Conservation (phyloP, 2,797 vertebrate species). For the Mareca strepera region DNA sequence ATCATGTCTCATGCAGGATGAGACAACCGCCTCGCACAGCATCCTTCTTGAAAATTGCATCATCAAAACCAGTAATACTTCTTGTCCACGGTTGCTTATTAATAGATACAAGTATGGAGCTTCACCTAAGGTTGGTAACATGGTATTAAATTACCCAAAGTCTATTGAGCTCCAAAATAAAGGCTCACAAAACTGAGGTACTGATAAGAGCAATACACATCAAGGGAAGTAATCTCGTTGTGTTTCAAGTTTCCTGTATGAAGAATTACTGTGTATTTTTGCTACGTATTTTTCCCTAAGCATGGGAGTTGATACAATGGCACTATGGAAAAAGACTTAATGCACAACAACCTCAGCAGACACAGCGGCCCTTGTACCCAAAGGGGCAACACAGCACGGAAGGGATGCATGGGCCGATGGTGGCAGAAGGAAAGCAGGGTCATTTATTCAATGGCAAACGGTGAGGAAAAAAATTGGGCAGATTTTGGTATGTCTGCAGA, state of each 20-base stretch:
- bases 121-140: accelerated
- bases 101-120: neutral
- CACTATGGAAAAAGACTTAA: neutral
- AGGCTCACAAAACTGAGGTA: neutral
- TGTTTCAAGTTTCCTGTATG: neutral
- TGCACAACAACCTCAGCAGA: neutral
- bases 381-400: neutral
- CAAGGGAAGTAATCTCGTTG: neutral
- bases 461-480: neutral
- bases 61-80: neutral
- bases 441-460: neutral
- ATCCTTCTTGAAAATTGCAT: conserved; percentile 6
- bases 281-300: neutral
- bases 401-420: neutral
- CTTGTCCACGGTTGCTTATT: neutral
- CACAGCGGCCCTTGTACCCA: neutral
- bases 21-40: neutral
- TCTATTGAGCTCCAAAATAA: neutral
- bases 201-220: neutral
- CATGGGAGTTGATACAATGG: neutral
- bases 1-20: neutral
- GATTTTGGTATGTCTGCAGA: neutral
- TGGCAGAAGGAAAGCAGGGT: neutral
- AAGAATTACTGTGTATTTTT: neutral
- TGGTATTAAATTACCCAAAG: neutral